A percentile compares a stretch with the other conserved stretches of the same genome.
Conservation (phyloP, 2,113 vertebrate species). For the Sterrhoptilus dennistouni region DNA sequence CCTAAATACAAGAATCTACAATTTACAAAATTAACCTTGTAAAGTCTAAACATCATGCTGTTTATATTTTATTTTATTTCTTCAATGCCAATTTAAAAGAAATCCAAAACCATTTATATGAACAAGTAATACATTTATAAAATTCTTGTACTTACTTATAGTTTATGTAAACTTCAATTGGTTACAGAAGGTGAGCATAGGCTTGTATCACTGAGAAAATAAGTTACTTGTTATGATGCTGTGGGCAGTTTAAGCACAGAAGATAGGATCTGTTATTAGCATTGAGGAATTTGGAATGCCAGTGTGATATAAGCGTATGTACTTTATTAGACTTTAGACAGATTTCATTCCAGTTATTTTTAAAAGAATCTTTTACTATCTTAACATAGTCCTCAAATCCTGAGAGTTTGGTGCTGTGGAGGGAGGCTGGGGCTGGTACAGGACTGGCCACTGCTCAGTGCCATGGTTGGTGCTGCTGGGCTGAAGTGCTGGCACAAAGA, state of each 20-base stretch:
- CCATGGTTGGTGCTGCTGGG: not conserved
- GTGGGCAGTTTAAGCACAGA: not conserved
- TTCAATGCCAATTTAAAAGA: not conserved
- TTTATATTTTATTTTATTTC: not conserved
- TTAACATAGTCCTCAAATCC: not conserved
- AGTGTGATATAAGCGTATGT: not conserved
- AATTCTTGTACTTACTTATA: not conserved
- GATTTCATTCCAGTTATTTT: accelerated
- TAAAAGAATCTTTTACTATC: not conserved
- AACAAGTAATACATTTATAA: not conserved
- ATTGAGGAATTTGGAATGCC: not conserved
- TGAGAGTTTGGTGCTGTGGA: not conserved
- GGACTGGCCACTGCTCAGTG: too few relatives aligned
- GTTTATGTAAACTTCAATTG: not conserved
- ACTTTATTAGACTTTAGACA: not conserved
- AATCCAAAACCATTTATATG: not conserved
- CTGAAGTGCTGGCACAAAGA: not conserved
- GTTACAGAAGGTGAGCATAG: not conserved
- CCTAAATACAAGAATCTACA: not conserved
- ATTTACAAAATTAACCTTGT: not conserved
- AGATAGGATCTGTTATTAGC: not conserved
- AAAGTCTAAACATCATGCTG: not conserved
- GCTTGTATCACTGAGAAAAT: not conserved
- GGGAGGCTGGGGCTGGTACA: not conserved
- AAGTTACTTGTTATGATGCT: not conserved